A percentile compares a stretch with the other conserved stretches of the same genome.
Evolutionary conservation across 2,888 invertebrate genomes (phyloP).

Genomic region (Lottia scabra): DNA sequence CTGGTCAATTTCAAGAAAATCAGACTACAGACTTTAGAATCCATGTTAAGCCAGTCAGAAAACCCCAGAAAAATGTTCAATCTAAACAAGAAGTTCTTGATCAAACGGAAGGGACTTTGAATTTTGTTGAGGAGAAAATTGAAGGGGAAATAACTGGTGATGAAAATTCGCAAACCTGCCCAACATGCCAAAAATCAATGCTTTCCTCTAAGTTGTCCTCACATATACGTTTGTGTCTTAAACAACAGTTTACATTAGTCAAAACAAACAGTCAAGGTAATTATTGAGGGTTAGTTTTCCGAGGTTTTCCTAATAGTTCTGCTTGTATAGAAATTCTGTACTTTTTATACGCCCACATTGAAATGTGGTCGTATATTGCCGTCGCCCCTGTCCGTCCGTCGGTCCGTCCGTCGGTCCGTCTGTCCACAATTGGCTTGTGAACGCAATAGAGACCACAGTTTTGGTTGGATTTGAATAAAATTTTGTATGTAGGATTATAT

Average conservation of each 20-base stretch:
- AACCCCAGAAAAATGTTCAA: neutral
- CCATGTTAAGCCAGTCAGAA: neutral
- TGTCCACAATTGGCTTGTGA: too few species aligned
- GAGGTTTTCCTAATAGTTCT: too few species aligned
- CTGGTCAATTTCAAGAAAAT: constrained; percentile 35
- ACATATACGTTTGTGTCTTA: neutral
- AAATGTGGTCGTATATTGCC: too few species aligned
- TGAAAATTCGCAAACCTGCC: neutral
- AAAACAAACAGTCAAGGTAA: neutral
- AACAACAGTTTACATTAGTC: neutral
- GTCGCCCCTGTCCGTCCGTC: too few species aligned
- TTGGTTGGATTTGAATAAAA: too few species aligned
- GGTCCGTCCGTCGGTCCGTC: too few species aligned
- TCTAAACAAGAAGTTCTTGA: neutral
- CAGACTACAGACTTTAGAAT: neutral
- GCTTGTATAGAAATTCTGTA: too few species aligned
- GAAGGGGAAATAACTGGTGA: neutral
- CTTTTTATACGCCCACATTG: too few species aligned
- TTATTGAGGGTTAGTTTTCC: too few species aligned
- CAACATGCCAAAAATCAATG: neutral
- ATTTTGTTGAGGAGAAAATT: neutral
- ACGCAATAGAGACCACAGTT: too few species aligned
- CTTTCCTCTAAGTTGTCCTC: neutral
- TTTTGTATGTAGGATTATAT: too few species aligned
- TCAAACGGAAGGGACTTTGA: neutral